Base-by-base conservation (phyloP, 2,113 vertebrate species). In the Columba livia region DNA sequence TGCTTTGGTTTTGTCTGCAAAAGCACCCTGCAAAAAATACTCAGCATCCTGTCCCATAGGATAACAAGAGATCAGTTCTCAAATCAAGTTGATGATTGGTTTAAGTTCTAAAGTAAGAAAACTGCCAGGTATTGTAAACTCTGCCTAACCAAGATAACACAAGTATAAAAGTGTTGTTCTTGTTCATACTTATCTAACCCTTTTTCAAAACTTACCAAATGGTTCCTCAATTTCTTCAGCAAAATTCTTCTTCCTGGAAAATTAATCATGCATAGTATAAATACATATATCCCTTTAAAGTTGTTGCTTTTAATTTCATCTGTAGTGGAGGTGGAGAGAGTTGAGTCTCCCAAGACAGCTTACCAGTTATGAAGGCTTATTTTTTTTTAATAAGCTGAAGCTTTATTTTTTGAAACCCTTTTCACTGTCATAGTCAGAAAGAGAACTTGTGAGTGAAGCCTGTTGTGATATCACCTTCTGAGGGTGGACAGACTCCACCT, bases 151-250 rank as follows among this genome's bases (percentile, higher is more conserved):
- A n/a, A 32, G 29, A 23, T 13, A 53, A 48, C 29, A 75, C 10
- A 75, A 17, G 1, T 36, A 32, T 12, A 44, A 38, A 84, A 17
- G 34, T 36, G 1, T 10, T 69, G 3, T 65, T 83, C n/a, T 42
- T 64, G 8, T 50, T 79, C 0, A 0, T 36, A 26, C 3, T 38
- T 66, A 50, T 4, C 25, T 66, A 66, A 44, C 5, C 3, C 4
- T 29, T 62, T 38, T n/a, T 34, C 10, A 40, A 31, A 40, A 44
- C 5, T 71, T 60, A 21, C 26, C 88, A 66, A 82, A 32, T 9
- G 3, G 5, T 20, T 93, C 24, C 23, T 91, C 34, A 60, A 20
- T 56, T 90, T 23, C 34, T 84, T 32, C 32, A 90, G 24, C 12
- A 85, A 10, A 16, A 51, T 12, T 6, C 12, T 88, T 11, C 28